These are phyloP conservation scores for Alentia gelatinosa DNA, from an alignment of 2,888 invertebrate genomes.

Conservation along the genomic window DNA sequence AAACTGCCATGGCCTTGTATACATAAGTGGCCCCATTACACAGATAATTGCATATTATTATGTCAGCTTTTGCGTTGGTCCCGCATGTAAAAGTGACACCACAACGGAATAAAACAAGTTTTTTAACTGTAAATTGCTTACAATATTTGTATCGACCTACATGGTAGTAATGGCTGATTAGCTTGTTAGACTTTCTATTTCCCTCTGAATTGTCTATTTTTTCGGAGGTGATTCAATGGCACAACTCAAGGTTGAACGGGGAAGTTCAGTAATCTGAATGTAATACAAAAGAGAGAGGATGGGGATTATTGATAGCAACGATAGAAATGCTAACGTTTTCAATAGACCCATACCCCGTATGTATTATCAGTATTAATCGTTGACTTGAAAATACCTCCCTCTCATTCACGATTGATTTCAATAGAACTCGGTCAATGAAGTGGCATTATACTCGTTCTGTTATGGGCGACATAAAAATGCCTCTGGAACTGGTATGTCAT, in stretches of 20 bases:
- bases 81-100: not conserved
- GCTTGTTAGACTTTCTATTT: not conserved
- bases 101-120: not conserved
- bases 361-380: not conserved
- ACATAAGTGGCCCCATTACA: not conserved
- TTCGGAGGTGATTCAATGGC: not conserved
- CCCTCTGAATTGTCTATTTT: not conserved
- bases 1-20: not conserved
- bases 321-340: not conserved
- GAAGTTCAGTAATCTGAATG: not conserved
- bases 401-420: too few relatives aligned
- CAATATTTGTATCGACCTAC: not conserved
- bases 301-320: not conserved
- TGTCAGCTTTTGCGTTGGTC: not conserved
- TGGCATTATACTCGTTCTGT: too few relatives aligned
- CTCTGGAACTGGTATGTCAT: too few relatives aligned
- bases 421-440: too few relatives aligned
- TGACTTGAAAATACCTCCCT: not conserved
- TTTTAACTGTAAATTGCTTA: not conserved
- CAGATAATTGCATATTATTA: not conserved
- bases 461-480: too few relatives aligned
- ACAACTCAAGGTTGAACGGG: not conserved
- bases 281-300: not conserved
- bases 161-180: not conserved
- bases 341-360: not conserved